These are phyloP conservation scores for Loriculus beryllinus DNA, from an alignment of 2,797 vertebrate species.

Conservation along the genomic window DNA sequence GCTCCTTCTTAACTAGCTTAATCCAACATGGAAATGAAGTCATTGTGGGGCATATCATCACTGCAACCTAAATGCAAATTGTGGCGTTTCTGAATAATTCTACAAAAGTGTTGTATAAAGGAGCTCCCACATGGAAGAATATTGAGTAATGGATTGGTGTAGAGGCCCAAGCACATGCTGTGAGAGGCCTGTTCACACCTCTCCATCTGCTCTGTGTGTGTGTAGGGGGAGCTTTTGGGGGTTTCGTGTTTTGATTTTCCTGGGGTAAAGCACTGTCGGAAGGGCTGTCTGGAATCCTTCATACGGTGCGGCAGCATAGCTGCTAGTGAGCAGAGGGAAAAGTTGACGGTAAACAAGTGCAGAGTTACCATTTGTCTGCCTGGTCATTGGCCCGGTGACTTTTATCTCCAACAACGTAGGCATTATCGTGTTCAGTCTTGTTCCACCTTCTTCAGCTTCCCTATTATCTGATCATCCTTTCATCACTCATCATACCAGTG, in stretches of 20 bases:
- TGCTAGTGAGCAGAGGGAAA: background rate
- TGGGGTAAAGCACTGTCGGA: background rate
- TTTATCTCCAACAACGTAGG: background rate
- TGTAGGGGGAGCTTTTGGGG: background rate
- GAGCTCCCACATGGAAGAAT: background rate
- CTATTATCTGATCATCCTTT: accelerated
- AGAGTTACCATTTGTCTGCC: background rate
- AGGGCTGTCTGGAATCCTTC: background rate
- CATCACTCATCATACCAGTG: accelerated
- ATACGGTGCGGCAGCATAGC: accelerated
- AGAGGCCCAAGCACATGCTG: background rate
- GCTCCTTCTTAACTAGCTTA: background rate
- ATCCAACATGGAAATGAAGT: background rate
- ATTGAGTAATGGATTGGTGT: background rate
- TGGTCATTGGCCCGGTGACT: accelerated
- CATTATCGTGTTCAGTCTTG: background rate
- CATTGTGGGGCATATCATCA: background rate
- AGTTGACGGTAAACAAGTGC: background rate
- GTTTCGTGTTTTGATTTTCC: no score
- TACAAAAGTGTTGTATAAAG: background rate
- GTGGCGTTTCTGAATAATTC: background rate
- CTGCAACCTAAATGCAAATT: background rate
- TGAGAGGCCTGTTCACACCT: background rate
- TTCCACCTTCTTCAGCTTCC: background rate
- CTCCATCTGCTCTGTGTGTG: background rate